Conservation (phyloP, 2,797 vertebrate genomes). For the Chaunax sp. region DNA sequence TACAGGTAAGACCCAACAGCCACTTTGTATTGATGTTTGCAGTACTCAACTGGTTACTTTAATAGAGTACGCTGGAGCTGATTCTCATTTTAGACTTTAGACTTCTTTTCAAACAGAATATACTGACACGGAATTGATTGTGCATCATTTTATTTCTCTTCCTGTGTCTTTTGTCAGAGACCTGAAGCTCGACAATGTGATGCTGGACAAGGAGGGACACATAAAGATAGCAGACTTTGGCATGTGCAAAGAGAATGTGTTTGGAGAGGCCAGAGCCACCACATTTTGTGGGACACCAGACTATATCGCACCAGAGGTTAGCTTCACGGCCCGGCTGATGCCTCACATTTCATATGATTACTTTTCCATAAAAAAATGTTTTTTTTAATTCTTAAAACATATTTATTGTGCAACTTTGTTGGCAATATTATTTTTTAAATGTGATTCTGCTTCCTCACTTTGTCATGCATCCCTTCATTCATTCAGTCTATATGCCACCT, state of each 20-base stretch:
- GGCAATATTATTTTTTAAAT: background rate
- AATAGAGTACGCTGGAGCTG: background rate
- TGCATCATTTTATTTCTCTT: background rate
- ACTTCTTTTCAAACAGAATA: constrained; percentile 13
- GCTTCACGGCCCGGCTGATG: background rate
- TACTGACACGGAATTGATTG: background rate
- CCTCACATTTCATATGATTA: background rate
- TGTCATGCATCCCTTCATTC: background rate
- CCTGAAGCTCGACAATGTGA: constrained; percentile 97
- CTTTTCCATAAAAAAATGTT: background rate
- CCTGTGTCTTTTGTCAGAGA: constrained; percentile 82
- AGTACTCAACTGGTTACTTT: background rate
- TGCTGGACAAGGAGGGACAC: constrained; percentile 94
- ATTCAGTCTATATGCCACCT: background rate
- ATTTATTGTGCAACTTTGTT: background rate
- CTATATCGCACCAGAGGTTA: constrained; percentile 97
- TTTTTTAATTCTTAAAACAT: background rate
- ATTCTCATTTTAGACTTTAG: background rate
- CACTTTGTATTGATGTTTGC: background rate
- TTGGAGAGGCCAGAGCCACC: constrained; percentile 87
- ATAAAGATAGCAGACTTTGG: constrained; percentile 99
- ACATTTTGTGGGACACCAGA: constrained; percentile 99
- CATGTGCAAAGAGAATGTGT: constrained; percentile 96
- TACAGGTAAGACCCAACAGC: constrained; percentile 88
- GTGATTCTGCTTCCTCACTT: background rate